Percentiles rank a stretch among this genome's conserved stretches.
Evolutionary conservation across 2,888 invertebrate species (phyloP).

Genomic region (Polydrusus pterygomalis): DNA sequence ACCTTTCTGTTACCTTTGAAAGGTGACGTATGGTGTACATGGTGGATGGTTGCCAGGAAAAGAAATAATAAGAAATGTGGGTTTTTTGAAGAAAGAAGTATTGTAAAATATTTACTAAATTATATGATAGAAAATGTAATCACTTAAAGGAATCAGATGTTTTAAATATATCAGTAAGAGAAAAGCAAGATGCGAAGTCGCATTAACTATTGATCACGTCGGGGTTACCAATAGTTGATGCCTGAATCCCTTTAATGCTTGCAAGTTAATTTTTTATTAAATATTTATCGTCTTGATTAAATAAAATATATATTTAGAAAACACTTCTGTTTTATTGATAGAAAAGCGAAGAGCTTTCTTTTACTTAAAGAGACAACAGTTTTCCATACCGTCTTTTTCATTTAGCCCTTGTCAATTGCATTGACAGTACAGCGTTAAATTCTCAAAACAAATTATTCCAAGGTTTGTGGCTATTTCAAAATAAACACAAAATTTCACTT

Average conservation of each 20-base stretch:
- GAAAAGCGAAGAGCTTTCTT: background rate
- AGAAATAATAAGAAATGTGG: no score
- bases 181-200: no score
- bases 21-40: no score
- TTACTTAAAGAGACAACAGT: background rate
- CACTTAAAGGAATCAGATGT: no score
- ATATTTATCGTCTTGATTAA: background rate
- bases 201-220: no score
- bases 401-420: background rate
- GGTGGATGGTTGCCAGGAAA: no score
- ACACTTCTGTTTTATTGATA: background rate
- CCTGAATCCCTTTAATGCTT: background rate
- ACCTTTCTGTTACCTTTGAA: no score
- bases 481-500: conserved; percentile 11
- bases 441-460: conserved; percentile 4
- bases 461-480: background rate
- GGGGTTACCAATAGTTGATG: no score
- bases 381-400: background rate
- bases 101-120: no score
- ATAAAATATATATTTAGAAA: background rate
- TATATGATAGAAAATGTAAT: no score
- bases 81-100: no score
- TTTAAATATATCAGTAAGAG: no score
- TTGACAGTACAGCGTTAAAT: background rate
- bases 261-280: background rate